Conservation (phyloP, 2,797 vertebrate species). For the Sternarchorhynchus goeldii region DNA sequence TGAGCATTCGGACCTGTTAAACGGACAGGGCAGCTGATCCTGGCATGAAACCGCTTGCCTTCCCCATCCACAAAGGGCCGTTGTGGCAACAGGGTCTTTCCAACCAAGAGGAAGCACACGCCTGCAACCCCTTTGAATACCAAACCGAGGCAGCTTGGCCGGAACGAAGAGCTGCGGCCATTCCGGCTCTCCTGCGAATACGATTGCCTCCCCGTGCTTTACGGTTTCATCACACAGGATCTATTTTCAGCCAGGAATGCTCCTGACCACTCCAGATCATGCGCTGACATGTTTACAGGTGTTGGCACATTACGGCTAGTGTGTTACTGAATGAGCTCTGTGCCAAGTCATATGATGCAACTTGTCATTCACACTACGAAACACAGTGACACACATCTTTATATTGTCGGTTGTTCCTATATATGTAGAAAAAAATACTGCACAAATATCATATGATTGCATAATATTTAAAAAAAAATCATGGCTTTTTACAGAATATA, state of each 20-base stretch:
- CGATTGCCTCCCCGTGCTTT: not conserved
- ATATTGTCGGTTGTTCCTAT: not conserved
- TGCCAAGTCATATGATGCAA: not conserved
- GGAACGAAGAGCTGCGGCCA: too few relatives aligned
- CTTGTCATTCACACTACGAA: not conserved
- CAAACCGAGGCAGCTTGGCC: too few relatives aligned
- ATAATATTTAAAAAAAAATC: too few relatives aligned
- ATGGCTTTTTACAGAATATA: too few relatives aligned
- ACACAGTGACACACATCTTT: not conserved
- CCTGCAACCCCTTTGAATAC: too few relatives aligned
- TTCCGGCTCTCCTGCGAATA: too few relatives aligned
- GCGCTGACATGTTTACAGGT: constrained; percentile 1
- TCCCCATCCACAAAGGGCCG: too few relatives aligned
- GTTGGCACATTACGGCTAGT: not conserved
- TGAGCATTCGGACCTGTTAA: constrained; percentile 37
- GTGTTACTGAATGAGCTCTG: not conserved
- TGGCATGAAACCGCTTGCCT: not conserved
- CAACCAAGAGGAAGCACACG: too few relatives aligned
- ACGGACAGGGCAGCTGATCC: constrained; percentile 8
- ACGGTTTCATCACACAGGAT: not conserved
- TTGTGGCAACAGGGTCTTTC: too few relatives aligned
- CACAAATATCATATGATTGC: too few relatives aligned
- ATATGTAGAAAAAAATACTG: too few relatives aligned
- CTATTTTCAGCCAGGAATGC: not conserved
- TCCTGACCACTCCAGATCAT: not conserved